These are phyloP conservation scores for Drosophila bifasciata DNA, from an alignment of 1,140 invertebrate genomes.

Conservation along the genomic window DNA sequence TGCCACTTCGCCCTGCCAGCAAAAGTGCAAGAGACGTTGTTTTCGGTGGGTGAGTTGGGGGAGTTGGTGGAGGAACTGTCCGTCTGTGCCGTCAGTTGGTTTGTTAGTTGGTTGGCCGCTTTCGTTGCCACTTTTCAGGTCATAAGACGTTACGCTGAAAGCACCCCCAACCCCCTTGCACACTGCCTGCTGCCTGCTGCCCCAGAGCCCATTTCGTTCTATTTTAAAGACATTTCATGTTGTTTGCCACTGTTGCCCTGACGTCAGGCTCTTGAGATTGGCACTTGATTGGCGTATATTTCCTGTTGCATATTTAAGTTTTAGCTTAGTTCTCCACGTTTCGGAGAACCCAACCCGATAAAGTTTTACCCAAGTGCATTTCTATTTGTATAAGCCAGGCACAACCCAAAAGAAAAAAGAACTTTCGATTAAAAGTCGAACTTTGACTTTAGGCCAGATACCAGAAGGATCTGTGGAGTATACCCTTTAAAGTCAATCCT, in stretches of 20 bases:
- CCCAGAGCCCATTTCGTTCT: slow-evolving; percentile 63
- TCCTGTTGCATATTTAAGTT: slow-evolving; percentile 82
- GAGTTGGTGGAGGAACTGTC: slow-evolving; percentile 33
- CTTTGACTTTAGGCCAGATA: too few species aligned
- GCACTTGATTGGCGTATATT: slow-evolving; percentile 83
- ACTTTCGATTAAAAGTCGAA: background rate
- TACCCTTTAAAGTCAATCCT: background rate
- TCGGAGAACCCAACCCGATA: slow-evolving; percentile 34
- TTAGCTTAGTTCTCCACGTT: slow-evolving; percentile 49
- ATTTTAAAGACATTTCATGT: slow-evolving; percentile 80
- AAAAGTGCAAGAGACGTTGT: slow-evolving; percentile 51
- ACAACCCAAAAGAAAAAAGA: slow-evolving; percentile 5
- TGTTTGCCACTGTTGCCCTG: slow-evolving; percentile 51
- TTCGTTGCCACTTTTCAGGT: slow-evolving; percentile 70
- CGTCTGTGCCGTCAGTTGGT: slow-evolving; percentile 54
- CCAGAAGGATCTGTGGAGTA: too few species aligned
- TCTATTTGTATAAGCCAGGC: slow-evolving; percentile 78
- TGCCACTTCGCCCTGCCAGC: slow-evolving; percentile 3
- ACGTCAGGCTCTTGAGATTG: slow-evolving; percentile 73
- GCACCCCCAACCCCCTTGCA: background rate
- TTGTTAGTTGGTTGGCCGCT: slow-evolving; percentile 59
- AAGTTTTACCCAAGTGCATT: slow-evolving; percentile 64
- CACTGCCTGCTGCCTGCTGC: background rate
- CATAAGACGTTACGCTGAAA: slow-evolving; percentile 75
- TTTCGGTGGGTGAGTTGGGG: slow-evolving; percentile 11